Conservation (phyloP, 2,113 vertebrate species). For the Arizona elegans region DNA sequence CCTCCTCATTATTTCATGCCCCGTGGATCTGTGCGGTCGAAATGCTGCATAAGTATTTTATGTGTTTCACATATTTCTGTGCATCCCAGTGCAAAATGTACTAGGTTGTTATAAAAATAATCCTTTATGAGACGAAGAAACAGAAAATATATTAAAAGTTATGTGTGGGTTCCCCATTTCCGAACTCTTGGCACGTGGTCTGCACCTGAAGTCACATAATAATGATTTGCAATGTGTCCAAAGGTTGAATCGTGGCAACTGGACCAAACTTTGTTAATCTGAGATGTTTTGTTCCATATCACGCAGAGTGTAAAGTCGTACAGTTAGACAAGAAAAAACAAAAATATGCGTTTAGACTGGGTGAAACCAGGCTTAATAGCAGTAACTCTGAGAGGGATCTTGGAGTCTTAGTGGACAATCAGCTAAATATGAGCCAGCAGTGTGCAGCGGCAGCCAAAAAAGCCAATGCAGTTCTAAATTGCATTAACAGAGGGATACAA, state of each 20-base stretch:
- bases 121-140: background rate
- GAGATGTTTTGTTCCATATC: background rate
- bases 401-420: no score
- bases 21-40: background rate
- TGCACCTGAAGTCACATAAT: background rate
- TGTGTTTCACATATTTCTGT: background rate
- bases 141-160: background rate
- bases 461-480: no score
- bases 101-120: background rate
- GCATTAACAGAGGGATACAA: no score
- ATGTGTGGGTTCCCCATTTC: background rate
- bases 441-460: no score
- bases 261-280: background rate
- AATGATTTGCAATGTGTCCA: background rate
- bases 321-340: no score
- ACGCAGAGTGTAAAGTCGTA: background rate
- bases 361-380: no score
- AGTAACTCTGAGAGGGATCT: no score
- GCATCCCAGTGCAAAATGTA: background rate
- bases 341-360: no score
- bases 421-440: no score
- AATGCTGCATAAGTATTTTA: background rate
- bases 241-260: background rate
- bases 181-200: background rate
- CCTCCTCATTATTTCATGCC: background rate